These are phyloP conservation scores for Parambassis ranga DNA, from an alignment of 2,797 vertebrate genomes.

Conservation along the genomic window DNA sequence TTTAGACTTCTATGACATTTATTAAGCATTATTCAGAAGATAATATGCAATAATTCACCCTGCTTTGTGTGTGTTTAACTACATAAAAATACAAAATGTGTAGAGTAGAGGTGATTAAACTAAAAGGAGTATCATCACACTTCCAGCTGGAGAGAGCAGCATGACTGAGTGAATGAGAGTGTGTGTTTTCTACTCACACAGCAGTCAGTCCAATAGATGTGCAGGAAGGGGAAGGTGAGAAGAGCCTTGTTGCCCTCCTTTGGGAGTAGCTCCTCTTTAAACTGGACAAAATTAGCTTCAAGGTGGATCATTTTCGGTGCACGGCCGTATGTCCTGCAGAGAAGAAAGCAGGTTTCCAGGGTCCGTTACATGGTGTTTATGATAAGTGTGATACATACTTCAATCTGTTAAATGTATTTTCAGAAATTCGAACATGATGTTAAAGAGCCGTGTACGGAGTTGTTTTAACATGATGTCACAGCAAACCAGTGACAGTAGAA, in stretches of 20 bases:
- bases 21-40: too few species aligned
- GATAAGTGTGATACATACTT: too few species aligned
- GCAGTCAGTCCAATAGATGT: constrained; percentile 99
- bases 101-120: background rate
- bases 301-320: constrained; percentile 99
- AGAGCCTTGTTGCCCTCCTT: constrained; percentile 98
- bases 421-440: too few species aligned
- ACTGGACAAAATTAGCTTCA: constrained; percentile 98
- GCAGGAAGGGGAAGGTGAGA: constrained; percentile 98
- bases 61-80: background rate
- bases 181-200: constrained; percentile 84
- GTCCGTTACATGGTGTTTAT: background rate
- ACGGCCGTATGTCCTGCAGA: constrained; percentile 91
- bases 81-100: background rate
- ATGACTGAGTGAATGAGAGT: background rate
- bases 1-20: too few species aligned
- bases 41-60: too few species aligned
- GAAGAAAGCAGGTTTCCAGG: background rate
- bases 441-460: too few species aligned
- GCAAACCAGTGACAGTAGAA: too few species aligned
- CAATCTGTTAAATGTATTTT: too few species aligned
- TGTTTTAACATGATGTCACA: too few species aligned
- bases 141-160: background rate
- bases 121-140: background rate
- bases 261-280: constrained; percentile 97